These are phyloP conservation scores for Thalassoma bifasciatum DNA, from an alignment of 2,113 vertebrate genomes.

Conservation along the genomic window DNA sequence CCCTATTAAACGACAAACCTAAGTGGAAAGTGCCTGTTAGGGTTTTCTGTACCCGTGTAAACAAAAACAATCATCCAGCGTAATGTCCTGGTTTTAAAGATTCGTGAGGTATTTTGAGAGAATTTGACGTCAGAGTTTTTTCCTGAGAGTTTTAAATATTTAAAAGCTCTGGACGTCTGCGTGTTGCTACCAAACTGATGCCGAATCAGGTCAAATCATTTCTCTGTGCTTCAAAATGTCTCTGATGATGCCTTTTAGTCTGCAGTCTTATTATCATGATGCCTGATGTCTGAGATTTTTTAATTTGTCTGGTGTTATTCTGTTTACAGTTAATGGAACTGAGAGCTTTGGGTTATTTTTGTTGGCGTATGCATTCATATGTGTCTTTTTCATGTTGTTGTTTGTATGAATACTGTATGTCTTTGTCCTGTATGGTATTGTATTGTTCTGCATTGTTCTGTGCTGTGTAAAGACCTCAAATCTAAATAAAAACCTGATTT, in stretches of 20 bases:
- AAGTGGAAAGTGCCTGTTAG: constrained; percentile 73
- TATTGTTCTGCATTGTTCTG: constrained; percentile 54
- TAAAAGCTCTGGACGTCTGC: constrained; percentile 3
- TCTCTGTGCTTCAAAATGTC: constrained; percentile 47
- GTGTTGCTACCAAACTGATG: constrained; percentile 29
- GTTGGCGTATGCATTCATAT: constrained; percentile 44
- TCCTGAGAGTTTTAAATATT: constrained; percentile 26
- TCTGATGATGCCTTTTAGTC: constrained; percentile 50
- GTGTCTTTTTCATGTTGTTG: constrained; percentile 37
- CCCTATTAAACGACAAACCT: constrained; percentile 31
- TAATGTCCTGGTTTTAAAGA: constrained; percentile 45
- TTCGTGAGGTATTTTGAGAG: constrained; percentile 49
- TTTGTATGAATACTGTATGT: constrained; percentile 51
- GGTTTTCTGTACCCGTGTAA: constrained; percentile 56
- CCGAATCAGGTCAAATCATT: constrained; percentile 54
- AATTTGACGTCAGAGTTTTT: constrained; percentile 52
- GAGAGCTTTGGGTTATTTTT: constrained; percentile 49
- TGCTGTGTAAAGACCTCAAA: constrained; percentile 54
- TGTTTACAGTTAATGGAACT: constrained; percentile 39
- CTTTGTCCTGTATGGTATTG: constrained; percentile 61
- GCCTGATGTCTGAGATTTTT: constrained; percentile 56
- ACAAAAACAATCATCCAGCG: constrained; percentile 47
- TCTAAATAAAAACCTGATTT: constrained; percentile 74
- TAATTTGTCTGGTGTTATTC: constrained; percentile 52
- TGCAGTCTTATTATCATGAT: constrained; percentile 48